Conservation (phyloP, 2,888 invertebrate genomes). For the Cylindroiulus punctatus region DNA sequence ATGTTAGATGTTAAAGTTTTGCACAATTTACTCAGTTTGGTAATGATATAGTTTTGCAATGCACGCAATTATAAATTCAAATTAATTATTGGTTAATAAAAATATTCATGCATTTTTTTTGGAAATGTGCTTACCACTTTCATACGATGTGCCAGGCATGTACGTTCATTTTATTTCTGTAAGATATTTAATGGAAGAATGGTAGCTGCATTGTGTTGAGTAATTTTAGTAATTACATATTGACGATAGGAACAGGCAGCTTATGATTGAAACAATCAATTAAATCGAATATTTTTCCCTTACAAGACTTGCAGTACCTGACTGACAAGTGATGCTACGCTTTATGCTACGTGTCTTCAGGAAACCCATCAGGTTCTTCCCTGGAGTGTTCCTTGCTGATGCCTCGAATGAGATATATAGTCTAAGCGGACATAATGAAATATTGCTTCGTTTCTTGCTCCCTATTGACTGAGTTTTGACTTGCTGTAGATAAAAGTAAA, state of each 20-base stretch:
- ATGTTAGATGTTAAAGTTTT: neutral
- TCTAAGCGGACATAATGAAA: constrained; percentile 2
- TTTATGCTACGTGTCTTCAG: neutral
- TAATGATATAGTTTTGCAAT: neutral
- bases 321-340: neutral
- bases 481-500: neutral
- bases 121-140: neutral
- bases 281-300: neutral
- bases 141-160: too few species aligned
- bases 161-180: too few species aligned
- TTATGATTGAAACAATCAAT: neutral
- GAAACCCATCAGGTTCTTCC: constrained; percentile 10
- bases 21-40: neutral
- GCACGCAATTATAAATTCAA: neutral
- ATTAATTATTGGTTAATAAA: neutral
- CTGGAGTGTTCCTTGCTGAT: neutral
- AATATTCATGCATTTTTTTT: neutral
- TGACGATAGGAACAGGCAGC: neutral
- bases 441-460: neutral
- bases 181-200: too few species aligned
- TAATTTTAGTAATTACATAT: too few species aligned
- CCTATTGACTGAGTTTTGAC: neutral
- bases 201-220: too few species aligned
- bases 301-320: neutral
- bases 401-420: neutral